Base-by-base conservation (phyloP, 2,888 invertebrate genomes). In the Pogonocherus hispidulus region DNA sequence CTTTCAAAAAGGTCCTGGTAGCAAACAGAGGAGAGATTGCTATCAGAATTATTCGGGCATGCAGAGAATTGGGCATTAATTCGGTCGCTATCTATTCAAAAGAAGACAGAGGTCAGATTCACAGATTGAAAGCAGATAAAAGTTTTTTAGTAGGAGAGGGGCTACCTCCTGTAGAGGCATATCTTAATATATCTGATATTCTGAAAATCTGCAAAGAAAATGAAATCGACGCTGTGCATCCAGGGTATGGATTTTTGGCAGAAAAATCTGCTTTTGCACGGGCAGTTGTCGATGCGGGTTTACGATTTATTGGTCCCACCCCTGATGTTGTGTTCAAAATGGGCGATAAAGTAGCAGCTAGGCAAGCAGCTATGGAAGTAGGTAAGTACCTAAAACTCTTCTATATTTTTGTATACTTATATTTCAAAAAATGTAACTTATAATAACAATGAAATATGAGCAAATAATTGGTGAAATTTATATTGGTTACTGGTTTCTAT, bases 11-110 rank as follows among this genome's bases (percentile, higher is more conserved):
- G 81, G 94, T 99, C 16, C 88, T 99, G 78, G 98, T 98, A 20
- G 99, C 99, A 0, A 99, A 99, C 86, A 90, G 99, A 87, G 98
- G 98, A 63, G 99, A 99, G 88, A 99, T 99, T 78, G 98, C 99
- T 11, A 69, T 99, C 76, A 90, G 99, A 77, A 98, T 99, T 44
- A 99, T 99, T 86, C 91, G 99, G 86, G 99, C 99, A 81, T 98
- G 99, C 84, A 95, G 94, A 16, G 99, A 99, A 86, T 87, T 99
- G 83, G 97, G 98, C 14, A 99, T 99, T 77, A 91, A 94, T 55
- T 97, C 99, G 2, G 98, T 99, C 64, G 99, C 98, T 60, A 93
- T 99, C 62, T 99, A 99, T 88, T 98, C 98, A 54, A 99, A 99
- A 83, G 97, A 99, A 86, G 98, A 99, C 86, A 94, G 94, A 84